Conservation (phyloP, 2,888 invertebrate genomes). For the Asteroscopus sphinx region DNA sequence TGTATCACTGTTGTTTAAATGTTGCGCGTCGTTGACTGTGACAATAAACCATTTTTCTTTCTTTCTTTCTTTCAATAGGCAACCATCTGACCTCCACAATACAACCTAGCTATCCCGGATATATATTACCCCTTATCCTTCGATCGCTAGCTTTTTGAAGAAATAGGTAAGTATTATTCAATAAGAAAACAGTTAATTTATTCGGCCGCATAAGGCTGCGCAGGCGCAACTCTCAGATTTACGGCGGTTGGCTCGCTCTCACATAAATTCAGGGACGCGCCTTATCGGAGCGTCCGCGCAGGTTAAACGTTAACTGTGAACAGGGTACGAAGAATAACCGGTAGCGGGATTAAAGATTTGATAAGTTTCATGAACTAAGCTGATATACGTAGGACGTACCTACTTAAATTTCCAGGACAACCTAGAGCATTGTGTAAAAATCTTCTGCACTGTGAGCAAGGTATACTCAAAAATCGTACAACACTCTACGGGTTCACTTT, state of each 20-base stretch:
- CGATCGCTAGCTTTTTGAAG: constrained; percentile 21
- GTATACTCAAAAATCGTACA: too few relatives aligned
- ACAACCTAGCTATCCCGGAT: background rate
- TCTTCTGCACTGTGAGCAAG: too few relatives aligned
- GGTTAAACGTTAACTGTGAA: constrained; percentile 55
- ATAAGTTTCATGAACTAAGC: too few relatives aligned
- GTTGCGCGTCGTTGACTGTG: too few relatives aligned
- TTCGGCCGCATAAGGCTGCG: constrained; percentile 53
- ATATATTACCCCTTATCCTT: background rate
- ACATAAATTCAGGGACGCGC: constrained; percentile 53
- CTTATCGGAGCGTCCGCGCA: constrained; percentile 50
- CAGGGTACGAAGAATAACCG: fast-evolving
- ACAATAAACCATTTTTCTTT: too few relatives aligned
- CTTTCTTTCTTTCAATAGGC: too few relatives aligned
- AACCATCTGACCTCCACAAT: background rate
- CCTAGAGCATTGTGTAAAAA: too few relatives aligned
- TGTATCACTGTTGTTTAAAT: too few relatives aligned
- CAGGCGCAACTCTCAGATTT: constrained; percentile 42
- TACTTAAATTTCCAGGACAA: too few relatives aligned
- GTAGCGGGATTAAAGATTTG: constrained; percentile 2
- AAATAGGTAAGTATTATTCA: constrained; percentile 8
- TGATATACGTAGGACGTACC: too few relatives aligned
- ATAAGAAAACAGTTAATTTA: constrained; percentile 50
- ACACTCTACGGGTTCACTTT: too few relatives aligned
- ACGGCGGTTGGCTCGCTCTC: constrained; percentile 23